These are phyloP conservation scores for Hydrolagus affinis DNA, from an alignment of 2,113 vertebrate species.

Conservation along the genomic window DNA sequence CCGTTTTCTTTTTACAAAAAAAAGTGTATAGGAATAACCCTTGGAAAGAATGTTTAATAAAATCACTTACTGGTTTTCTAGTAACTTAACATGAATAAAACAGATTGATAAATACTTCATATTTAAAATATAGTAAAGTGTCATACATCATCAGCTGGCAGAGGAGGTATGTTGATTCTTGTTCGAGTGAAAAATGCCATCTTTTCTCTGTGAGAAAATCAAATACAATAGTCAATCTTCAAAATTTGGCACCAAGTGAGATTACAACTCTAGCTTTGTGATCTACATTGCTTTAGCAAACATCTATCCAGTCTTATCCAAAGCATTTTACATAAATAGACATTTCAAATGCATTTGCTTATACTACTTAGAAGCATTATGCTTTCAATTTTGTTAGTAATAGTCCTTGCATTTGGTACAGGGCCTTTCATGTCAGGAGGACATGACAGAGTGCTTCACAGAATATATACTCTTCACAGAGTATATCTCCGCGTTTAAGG, in stretches of 20 bases:
- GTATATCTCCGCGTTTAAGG: no score
- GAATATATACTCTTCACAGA: no score
- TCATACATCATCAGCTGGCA: constrained; percentile 96
- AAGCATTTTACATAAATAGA: no score
- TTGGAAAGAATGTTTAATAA: constrained; percentile 47
- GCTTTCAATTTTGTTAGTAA: no score
- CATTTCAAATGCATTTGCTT: no score
- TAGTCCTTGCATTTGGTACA: no score
- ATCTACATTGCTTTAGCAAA: no score
- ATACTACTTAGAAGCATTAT: no score
- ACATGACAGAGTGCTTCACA: no score
- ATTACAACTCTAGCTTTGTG: neutral
- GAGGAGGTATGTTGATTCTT: constrained; percentile 91
- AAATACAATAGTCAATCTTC: constrained; percentile 10
- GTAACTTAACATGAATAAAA: constrained; percentile 82
- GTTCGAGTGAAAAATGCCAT: constrained; percentile 97
- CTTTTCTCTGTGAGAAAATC: constrained; percentile 79
- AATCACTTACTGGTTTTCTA: constrained; percentile 60
- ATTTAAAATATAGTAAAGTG: constrained; percentile 56
- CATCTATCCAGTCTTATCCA: no score
- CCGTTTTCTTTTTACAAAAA: constrained; percentile 62
- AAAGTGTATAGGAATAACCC: constrained; percentile 66
- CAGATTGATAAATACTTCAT: constrained; percentile 79
- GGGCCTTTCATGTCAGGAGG: no score
- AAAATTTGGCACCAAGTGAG: neutral